These are phyloP conservation scores for Anadara kagoshimensis DNA, from an alignment of 1,140 invertebrate genomes.

Conservation along the genomic window DNA sequence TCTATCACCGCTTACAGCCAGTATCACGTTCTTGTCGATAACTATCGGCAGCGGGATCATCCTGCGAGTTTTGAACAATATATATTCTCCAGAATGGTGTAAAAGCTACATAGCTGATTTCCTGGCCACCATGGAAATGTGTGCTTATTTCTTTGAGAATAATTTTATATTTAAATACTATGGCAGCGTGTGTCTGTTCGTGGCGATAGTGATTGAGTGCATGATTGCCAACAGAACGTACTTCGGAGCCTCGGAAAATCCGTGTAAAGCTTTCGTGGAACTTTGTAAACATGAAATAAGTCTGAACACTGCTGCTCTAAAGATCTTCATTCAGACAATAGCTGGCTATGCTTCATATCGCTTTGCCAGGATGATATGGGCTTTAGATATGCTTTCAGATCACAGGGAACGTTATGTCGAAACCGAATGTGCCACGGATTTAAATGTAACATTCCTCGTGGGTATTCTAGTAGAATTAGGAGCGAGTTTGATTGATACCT, in stretches of 20 bases:
- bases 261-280: conserved; percentile 56
- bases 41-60: conserved; percentile 52
- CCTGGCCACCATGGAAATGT: conserved; percentile 63
- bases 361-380: conserved; percentile 63
- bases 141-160: conserved; percentile 69
- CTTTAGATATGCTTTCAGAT: conserved; percentile 64
- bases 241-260: conserved; percentile 62
- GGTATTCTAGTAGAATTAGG: conserved; percentile 61
- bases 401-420: conserved; percentile 63
- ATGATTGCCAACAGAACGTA: conserved; percentile 62
- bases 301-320: conserved; percentile 38
- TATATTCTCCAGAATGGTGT: conserved; percentile 43
- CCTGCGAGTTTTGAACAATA: conserved; percentile 49
- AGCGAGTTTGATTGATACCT: conserved; percentile 63
- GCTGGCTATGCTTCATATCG: conserved; percentile 65
- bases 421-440: conserved; percentile 57
- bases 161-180: conserved; percentile 67
- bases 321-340: conserved; percentile 55
- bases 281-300: conserved; percentile 44
- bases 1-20: conserved; percentile 56
- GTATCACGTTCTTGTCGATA: conserved; percentile 62
- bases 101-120: conserved; percentile 55
- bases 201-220: conserved; percentile 58
- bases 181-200: conserved; percentile 59
- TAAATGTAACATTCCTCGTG: conserved; percentile 54